A percentile compares a stretch with the other conserved stretches of the same genome.
Conservation (phyloP, 23 tunicate species). For the Trididemnum miniatum region DNA sequence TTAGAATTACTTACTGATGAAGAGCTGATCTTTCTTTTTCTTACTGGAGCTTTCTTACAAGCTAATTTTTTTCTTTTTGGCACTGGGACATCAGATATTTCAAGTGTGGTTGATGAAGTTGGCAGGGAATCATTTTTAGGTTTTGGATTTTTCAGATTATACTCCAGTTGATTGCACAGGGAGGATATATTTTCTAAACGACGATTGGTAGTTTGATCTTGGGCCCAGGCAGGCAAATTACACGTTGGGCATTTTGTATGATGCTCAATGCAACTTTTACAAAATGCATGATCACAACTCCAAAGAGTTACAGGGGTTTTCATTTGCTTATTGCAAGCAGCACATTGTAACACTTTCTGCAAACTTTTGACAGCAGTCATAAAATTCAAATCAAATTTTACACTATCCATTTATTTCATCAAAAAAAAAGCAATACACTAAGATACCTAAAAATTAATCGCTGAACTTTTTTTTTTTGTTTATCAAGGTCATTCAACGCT, state of each 20-base stretch:
- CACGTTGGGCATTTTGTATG: conserved; percentile 40
- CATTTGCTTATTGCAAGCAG: conserved; percentile 34
- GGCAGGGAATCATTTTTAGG: not conserved
- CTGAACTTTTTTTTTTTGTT: too few species aligned
- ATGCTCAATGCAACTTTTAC: conserved; percentile 20
- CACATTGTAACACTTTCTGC: conserved; percentile 25
- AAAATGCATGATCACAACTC: conserved; percentile 73
- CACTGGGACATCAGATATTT: not conserved
- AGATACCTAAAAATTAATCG: too few species aligned
- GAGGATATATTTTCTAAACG: conserved; percentile 22
- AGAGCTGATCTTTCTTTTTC: not conserved
- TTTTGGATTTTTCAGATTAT: not conserved
- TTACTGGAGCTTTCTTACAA: not conserved
- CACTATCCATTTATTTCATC: not conserved
- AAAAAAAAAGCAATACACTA: too few species aligned
- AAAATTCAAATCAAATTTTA: too few species aligned
- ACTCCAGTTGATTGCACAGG: conserved; percentile 14
- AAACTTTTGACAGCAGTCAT: conserved; percentile 22
- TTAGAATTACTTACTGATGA: not conserved
- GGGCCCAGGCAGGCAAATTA: conserved; percentile 47
- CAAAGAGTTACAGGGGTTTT: conserved; percentile 43
- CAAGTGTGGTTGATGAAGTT: not conserved
- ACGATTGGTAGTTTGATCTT: conserved; percentile 46
- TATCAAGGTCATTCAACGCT: too few species aligned
- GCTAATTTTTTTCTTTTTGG: not conserved